Base-by-base conservation (phyloP, 2,797 vertebrate species). In the Falco novaeseelandiae region DNA sequence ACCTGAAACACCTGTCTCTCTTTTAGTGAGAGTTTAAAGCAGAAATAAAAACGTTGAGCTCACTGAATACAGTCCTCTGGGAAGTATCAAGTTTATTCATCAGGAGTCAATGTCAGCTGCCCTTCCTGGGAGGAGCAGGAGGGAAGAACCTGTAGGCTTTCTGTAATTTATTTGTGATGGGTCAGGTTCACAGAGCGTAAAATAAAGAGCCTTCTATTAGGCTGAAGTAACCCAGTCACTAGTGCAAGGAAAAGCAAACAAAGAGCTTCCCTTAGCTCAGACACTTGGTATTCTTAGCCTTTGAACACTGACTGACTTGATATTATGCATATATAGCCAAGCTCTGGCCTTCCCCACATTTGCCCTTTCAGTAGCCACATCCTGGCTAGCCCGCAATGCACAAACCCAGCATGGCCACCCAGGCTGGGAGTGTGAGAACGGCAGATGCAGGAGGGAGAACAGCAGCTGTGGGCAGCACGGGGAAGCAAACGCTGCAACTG, bases 131-230 rank as follows among this genome's bases (percentile, higher is more conserved):
- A 91, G 76, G 65, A 89, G 36, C 55, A 71, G 54, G 62, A 79
- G 26, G 44, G 65, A 89, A 83, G 65, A 70, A 66, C 79, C 32
- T 85, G 55, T 72, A 78, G 52, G 73, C n/a, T 88, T 95, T 93
- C 87, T 96, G 92, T 70, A 94, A 94, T 71, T 96, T 94, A 94
- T 96, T 98, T 97, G 73, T 95, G 86, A 95, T 74, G 69, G 95
- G 92, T 96, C 94, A 97, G 81, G 81, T 97, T 97, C 90, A 97
- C 81, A 88, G 89, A 86, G 63, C 83, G 65, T 79, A 89, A 97
- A 97, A 98, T 94, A 97, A 97, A 98, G 86, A 88, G 59, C 78
- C 90, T 92, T 95, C 95, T 96, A 83, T 97, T 95, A 94, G 92
- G 59, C 87, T 86, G 82, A 97, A 98, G 85, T 71, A 97, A 96